Base-by-base conservation (phyloP, 2,888 invertebrate genomes). In the Xanthia togata region DNA sequence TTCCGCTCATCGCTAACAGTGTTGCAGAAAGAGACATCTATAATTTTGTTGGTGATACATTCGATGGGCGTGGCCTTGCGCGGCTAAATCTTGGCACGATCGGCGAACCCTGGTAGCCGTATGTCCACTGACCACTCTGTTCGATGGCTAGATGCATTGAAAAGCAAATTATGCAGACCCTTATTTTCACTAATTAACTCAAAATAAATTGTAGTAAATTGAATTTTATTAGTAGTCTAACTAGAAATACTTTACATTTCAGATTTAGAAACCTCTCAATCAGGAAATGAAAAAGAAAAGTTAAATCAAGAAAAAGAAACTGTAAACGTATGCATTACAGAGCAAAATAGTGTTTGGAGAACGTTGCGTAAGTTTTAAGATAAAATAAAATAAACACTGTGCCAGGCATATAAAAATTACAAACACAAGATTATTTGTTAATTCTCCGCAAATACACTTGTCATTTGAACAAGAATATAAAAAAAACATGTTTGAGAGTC, bases 341-440 rank as follows among this genome's bases (percentile, higher is more conserved):
- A 82, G 11, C 84, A 88, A 69, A 63, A 74, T 57, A 89, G 85
- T 76, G 75, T 84, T 26, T 92, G 88, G 88, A 89, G 83, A 65
- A 78, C 88, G 59, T 83, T 92, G 11, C 82, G 92, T 92, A 86
- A 89, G 92, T 67, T 70, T 50, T 47, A 63, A 31, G 60, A 70
- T 71, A 78, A 47, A 35, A 59, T 2, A 50, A 71, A 41, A 79
- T 38, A 0, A 57, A 79, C 8, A 3, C 26, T 53, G 17, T 23
- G 2, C 6, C n/a, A 60, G 17, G 17, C 17, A 17, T 35, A n/a
- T 31, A 41, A n/a, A 71, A 72, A 17, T 17, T 9, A 47, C 8
- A 53, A 59, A 11, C 44, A 20, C n/a, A 31, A 26, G 53, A 50
- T 44, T 60, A 6, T n/a, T 70, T 65, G 12, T 5, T 44, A 8